Percentiles rank a stretch among this genome's conserved stretches.
Conservation (phyloP, 1,140 invertebrate species). For the Ooceraea biroi region DNA sequence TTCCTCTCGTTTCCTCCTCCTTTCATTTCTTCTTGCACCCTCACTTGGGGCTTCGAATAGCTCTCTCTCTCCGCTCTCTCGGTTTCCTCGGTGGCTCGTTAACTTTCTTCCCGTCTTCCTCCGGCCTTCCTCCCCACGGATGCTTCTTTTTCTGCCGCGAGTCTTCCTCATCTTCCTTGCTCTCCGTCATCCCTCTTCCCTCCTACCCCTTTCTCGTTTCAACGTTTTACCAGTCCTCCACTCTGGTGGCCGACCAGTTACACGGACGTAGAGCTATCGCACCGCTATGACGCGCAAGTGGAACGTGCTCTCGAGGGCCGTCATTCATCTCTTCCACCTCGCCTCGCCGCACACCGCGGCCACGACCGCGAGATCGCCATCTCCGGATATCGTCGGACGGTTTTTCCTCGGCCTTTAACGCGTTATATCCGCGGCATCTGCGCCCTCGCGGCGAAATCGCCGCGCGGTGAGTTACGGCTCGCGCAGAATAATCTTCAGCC, state of each 20-base stretch:
- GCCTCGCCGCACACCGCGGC: slow-evolving; percentile 5
- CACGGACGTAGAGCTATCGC: slow-evolving; percentile 51
- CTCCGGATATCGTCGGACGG: slow-evolving; percentile 41
- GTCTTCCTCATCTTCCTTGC: slow-evolving; percentile 34
- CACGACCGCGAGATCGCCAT: slow-evolving; percentile 47
- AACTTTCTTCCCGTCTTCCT: slow-evolving; percentile 19
- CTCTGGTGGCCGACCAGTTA: slow-evolving; percentile 77
- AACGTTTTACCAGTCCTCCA: slow-evolving; percentile 66
- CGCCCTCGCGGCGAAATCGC: slow-evolving; percentile 35
- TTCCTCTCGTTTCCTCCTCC: neutral
- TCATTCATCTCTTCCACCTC: slow-evolving; percentile 47
- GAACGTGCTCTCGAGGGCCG: slow-evolving; percentile 68
- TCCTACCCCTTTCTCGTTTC: too few species aligned
- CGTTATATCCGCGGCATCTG: slow-evolving; percentile 52
- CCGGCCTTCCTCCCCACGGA: neutral
- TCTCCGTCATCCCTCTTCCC: slow-evolving; percentile 49
- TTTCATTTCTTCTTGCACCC: neutral
- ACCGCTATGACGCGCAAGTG: slow-evolving; percentile 66
- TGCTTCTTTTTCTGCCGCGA: slow-evolving; percentile 29
- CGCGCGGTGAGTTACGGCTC: slow-evolving; percentile 21
- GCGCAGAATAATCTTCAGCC: slow-evolving; percentile 11
- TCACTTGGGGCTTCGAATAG: neutral
- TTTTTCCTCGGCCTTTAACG: slow-evolving; percentile 40
- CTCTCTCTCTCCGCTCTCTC: neutral
- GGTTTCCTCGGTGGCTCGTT: slow-evolving; percentile 20